phyloP scores from a whole-genome alignment of 2,113 vertebrate genomes.

The Cygnus atratus region DNA sequence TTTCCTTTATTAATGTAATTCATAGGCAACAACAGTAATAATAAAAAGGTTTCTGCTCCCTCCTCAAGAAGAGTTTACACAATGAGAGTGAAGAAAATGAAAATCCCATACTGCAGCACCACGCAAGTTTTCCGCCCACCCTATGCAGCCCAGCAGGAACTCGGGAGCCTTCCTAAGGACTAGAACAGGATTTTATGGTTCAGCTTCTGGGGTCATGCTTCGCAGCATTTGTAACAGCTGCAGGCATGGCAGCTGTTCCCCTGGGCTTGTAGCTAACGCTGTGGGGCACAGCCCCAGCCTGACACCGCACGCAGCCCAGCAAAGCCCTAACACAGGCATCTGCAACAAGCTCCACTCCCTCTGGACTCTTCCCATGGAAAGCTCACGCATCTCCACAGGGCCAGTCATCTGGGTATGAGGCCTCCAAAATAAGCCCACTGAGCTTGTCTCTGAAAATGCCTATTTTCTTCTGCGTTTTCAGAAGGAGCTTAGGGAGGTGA shows the following conservation, averaged over 20 bases:
- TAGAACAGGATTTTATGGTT: not conserved
- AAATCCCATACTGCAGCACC: fast-evolving
- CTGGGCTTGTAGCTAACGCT: not conserved
- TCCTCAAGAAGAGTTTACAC: not conserved
- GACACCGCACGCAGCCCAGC: fast-evolving
- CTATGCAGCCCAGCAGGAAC: not conserved
- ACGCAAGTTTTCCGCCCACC: not conserved
- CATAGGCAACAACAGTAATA: not conserved
- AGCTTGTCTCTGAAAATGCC: not conserved
- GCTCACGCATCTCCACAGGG: not conserved
- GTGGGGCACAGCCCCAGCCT: not conserved
- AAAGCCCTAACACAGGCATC: too few relatives aligned
- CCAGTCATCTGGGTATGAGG: not conserved
- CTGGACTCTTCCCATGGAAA: not conserved
- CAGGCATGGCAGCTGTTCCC: not conserved
- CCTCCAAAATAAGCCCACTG: not conserved
- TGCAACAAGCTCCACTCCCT: not conserved
- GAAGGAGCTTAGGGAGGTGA: not conserved
- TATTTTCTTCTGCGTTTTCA: not conserved
- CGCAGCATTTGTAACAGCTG: not conserved
- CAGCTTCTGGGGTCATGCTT: not conserved
- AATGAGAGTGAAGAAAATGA: not conserved
- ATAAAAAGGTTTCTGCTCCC: not conserved
- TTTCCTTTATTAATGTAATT: not conserved
- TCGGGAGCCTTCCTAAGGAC: not conserved